A percentile compares a stretch with the other conserved stretches of the same genome.
These are phyloP conservation scores for Sebastes variabilis DNA, from an alignment of 2,797 vertebrate species.

Conservation along the genomic window DNA sequence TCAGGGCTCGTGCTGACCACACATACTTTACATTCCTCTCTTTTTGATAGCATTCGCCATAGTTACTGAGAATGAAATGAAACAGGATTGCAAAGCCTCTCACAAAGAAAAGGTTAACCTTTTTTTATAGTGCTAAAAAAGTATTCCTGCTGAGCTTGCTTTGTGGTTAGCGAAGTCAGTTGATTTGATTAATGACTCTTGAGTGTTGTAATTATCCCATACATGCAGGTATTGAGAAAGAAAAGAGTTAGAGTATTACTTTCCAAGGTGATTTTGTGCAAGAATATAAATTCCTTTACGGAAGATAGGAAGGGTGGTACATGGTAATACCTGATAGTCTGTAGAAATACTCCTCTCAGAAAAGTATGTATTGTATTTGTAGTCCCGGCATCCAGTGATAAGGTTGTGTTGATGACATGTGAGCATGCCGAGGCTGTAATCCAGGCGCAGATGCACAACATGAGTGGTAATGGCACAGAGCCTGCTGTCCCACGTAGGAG, in stretches of 20 bases:
- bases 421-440: constrained; percentile 19
- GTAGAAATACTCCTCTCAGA: constrained; percentile 1
- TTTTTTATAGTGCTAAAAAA: constrained; percentile 20
- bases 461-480: constrained; percentile 27
- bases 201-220: not conserved
- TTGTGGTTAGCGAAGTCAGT: not conserved
- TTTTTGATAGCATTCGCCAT: constrained; percentile 67
- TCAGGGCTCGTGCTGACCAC: constrained; percentile 59
- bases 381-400: constrained; percentile 29
- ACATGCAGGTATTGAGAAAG: not conserved
- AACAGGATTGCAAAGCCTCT: constrained; percentile 29
- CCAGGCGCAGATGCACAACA: constrained; percentile 27
- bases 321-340: not conserved
- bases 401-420: constrained; percentile 28
- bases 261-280: not conserved
- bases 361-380: constrained; percentile 20
- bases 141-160: not conserved
- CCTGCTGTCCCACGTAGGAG: constrained; percentile 13
- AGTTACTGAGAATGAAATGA: constrained; percentile 57
- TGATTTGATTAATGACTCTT: not conserved
- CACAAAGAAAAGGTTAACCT: constrained; percentile 25
- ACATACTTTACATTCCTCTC: constrained; percentile 73
- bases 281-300: not conserved
- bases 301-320: not conserved
- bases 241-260: not conserved